phyloP scores from a whole-genome alignment of 2,888 invertebrate species.

The Cenopis cana region DNA sequence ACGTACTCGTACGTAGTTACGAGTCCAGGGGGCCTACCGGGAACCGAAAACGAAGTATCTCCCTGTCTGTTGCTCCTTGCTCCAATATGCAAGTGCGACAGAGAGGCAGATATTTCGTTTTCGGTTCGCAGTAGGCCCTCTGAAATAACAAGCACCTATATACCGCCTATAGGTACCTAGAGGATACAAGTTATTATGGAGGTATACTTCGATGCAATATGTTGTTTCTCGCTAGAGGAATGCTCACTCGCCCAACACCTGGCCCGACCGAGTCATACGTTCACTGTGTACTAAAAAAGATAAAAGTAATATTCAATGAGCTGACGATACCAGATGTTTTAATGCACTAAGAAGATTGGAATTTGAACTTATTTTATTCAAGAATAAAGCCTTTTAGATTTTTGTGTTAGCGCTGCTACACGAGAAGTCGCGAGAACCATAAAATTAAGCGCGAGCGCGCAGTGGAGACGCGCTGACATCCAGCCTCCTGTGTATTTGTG shows the following conservation, averaged over 20 bases:
- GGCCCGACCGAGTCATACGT: constrained; percentile 35
- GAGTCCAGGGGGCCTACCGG: too few relatives aligned
- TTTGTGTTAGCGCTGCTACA: too few relatives aligned
- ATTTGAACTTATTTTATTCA: not conserved
- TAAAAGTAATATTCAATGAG: constrained; percentile 2
- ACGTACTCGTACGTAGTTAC: too few relatives aligned
- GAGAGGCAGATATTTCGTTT: too few relatives aligned
- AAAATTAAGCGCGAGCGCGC: not conserved
- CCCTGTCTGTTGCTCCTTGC: too few relatives aligned
- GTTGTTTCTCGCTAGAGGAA: constrained; percentile 21
- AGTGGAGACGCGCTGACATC: constrained; percentile 41
- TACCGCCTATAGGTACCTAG: too few relatives aligned
- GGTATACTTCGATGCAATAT: not conserved
- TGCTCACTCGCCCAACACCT: constrained; percentile 32
- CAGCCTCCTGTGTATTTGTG: constrained; percentile 51
- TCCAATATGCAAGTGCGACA: too few relatives aligned
- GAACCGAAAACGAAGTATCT: too few relatives aligned
- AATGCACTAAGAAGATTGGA: constrained; percentile 11
- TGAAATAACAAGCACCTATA: not conserved
- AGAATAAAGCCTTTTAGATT: not conserved
- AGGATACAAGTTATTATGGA: not conserved
- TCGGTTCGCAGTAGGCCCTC: too few relatives aligned
- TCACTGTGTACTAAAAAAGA: constrained; percentile 4
- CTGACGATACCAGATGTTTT: not conserved
- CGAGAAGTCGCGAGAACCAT: not conserved